Conservation (phyloP, 35 echinoderm and acorn worm species). For the Antedon bifida region DNA sequence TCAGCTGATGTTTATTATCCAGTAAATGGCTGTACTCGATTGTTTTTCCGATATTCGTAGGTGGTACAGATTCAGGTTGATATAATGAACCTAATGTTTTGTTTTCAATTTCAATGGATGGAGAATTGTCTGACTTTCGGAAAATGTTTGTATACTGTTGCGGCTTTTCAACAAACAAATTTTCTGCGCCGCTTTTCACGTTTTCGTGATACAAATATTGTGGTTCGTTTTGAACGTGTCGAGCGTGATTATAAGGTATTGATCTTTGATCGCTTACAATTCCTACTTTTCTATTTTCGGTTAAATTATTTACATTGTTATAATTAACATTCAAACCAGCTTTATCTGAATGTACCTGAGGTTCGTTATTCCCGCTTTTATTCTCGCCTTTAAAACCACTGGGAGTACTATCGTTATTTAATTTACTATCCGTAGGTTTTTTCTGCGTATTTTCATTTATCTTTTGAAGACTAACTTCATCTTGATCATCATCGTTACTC, state of each 20-base stretch:
- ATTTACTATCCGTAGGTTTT: not conserved
- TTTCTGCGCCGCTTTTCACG: not conserved
- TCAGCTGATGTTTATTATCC: not conserved
- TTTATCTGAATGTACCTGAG: not conserved
- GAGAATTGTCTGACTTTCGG: too few relatives aligned
- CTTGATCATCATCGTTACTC: not conserved
- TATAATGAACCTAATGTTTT: too few relatives aligned
- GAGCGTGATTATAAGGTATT: not conserved
- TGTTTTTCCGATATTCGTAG: not conserved
- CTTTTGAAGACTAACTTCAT: not conserved
- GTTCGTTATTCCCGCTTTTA: not conserved
- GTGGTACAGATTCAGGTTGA: not conserved
- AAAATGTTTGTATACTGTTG: too few relatives aligned
- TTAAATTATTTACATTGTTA: not conserved
- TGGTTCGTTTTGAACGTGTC: not conserved
- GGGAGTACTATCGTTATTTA: not conserved
- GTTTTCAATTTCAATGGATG: too few relatives aligned
- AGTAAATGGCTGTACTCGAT: not conserved
- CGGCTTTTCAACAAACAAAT: not conserved
- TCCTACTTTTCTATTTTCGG: too few relatives aligned
- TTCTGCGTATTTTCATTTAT: not conserved
- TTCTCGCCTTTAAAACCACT: not conserved
- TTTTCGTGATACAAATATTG: not conserved
- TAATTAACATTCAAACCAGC: not conserved
- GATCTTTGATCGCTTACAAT: too few relatives aligned